A percentile compares a stretch with the other conserved stretches of the same genome.
These are phyloP conservation scores for Eupithecia dodoneata DNA, from an alignment of 2,888 invertebrate genomes.

Conservation along the genomic window DNA sequence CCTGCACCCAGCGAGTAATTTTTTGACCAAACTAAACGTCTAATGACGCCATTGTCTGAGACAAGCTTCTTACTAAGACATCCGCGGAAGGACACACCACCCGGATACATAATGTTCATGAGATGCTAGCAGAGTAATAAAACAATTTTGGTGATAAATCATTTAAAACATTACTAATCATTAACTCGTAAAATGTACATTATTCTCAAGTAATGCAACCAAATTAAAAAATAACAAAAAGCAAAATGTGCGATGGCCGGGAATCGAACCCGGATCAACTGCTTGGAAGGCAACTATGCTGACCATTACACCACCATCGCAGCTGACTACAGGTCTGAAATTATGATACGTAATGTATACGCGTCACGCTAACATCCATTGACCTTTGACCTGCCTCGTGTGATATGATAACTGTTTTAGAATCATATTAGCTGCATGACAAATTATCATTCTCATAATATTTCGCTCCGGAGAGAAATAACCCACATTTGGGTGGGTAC, in stretches of 20 bases:
- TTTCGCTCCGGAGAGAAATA: neutral
- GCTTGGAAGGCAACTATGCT: constrained; percentile 83
- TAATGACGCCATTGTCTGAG: constrained; percentile 48
- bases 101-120: constrained; percentile 18
- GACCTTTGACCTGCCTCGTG: constrained; percentile 5
- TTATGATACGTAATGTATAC: constrained; percentile 14
- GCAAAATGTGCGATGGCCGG: constrained; percentile 78
- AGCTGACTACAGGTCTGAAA: constrained; percentile 6
- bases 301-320: constrained; percentile 83
- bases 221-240: neutral
- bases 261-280: constrained; percentile 81
- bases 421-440: no score
- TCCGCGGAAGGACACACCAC: constrained; percentile 30
- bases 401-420: no score
- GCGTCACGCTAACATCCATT: neutral
- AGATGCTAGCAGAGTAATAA: neutral
- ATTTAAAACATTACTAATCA: neutral
- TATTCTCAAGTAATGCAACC: neutral
- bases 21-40: constrained; percentile 23
- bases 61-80: neutral
- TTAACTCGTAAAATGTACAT: neutral
- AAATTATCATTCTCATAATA: neutral
- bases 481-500: no score
- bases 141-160: neutral
- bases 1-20: constrained; percentile 18